Evolutionary conservation across 1,140 invertebrate species (phyloP), one percentile per base, ranked within the genome.

Genomic region (Cardiocondyla obscurior): DNA sequence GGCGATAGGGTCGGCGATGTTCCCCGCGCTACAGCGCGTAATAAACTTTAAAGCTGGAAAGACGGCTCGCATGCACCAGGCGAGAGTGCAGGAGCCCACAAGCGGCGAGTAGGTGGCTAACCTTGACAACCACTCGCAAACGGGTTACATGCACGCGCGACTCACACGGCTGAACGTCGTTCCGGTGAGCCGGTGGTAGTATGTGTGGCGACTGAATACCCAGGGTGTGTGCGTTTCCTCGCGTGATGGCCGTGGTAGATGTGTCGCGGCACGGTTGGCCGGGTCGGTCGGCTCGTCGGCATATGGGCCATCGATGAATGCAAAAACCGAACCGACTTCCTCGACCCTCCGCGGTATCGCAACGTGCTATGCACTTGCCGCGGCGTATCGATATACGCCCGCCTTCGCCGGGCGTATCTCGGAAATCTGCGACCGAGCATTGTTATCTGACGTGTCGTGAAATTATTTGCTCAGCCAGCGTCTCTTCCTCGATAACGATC

Each of bases 101-200:
- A 33, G 82, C 84, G 76, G 58, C 84, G 88, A 91, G 89, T 91
- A 91, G 90, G 89, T 91, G 88, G 90, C 90, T 92, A 91, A 91
- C 91, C 91, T 92, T 92, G 90, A 91, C 89, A 85, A 90, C 87
- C 84, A 92, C 90, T 88, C 81, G 79, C 69, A 85, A 70, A 39
- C 74, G 67, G 44, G 39, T 25, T 30, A 76, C 73, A 85, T 83
- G 74, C 65, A 51, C 64, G 55, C 36, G 30, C 16, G 30, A n/a
- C 39, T 10, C 19, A 10, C 74, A 25, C 60, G 30, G 19, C 53
- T 16, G 25, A 53, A 39, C 25, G 49, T 25, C 25, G 49, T 25
- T n/a, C 25, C n/a, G 72, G 12, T 62, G 39, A 3, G 4, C 19
- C 49, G 62, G 7, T 8, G 30, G 42, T 42, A 16, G 19, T 19